Evolutionary conservation across 2,113 vertebrate species (phyloP).

Genomic region (Sphaerodactylus townsendi): DNA sequence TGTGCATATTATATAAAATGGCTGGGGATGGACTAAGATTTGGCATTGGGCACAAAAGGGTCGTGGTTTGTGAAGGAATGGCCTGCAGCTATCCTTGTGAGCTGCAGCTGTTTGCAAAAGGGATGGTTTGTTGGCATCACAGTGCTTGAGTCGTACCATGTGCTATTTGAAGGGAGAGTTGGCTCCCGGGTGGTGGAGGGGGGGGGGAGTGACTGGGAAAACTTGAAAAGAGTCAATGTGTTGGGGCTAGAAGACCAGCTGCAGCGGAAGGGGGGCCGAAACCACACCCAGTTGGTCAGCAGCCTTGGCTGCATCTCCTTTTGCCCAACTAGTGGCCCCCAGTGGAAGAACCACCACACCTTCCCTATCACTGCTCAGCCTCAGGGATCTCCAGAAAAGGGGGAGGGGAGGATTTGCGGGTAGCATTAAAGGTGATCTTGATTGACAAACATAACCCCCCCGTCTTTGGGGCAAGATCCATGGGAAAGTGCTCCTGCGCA

Average conservation of each 20-base stretch:
- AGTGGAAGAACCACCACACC: no score
- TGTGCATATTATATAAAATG: background rate
- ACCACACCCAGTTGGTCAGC: background rate
- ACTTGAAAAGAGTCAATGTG: background rate
- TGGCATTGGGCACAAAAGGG: accelerated
- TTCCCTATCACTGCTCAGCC: no score
- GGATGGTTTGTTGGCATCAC: background rate
- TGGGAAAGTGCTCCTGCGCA: no score
- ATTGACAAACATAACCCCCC: no score
- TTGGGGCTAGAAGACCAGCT: no score
- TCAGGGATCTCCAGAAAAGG: no score
- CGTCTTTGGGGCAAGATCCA: background rate
- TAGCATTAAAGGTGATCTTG: no score
- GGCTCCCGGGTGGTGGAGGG: background rate
- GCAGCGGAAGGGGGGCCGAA: background rate
- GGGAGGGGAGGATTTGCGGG: no score
- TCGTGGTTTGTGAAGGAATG: constrained; percentile 5
- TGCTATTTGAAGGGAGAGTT: accelerated
- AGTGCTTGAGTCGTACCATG: accelerated
- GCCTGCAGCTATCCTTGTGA: background rate
- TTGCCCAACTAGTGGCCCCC: no score
- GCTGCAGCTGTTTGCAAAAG: constrained; percentile 43
- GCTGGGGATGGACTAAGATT: background rate
- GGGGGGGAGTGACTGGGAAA: background rate
- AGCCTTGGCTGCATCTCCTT: background rate